phyloP scores from a whole-genome alignment of 2,888 invertebrate species.

The Melolontha melolontha region DNA sequence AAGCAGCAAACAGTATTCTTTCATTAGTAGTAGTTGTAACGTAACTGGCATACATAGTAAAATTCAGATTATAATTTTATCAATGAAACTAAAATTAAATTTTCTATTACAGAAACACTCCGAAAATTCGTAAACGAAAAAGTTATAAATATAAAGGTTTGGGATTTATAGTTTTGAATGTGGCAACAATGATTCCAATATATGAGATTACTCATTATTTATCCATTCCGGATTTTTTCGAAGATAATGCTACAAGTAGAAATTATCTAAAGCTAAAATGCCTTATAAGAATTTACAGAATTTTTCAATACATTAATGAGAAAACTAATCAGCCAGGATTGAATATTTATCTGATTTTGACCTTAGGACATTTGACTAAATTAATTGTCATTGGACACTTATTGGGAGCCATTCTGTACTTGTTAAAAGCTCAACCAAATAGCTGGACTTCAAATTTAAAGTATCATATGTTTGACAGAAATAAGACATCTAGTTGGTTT shows the following conservation, averaged over 20 bases:
- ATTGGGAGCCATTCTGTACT: slow-evolving; percentile 12
- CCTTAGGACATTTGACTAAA: slow-evolving; percentile 8
- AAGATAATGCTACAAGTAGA: neutral
- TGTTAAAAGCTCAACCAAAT: neutral
- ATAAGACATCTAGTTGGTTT: slow-evolving; percentile 31
- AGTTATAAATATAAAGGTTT: slow-evolving; percentile 25
- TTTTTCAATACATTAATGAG: slow-evolving; percentile 16
- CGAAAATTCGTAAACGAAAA: slow-evolving; percentile 22
- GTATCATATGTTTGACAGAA: slow-evolving; percentile 17
- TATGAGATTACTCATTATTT: slow-evolving; percentile 32
- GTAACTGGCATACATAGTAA: too few relatives aligned
- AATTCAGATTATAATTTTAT: too few relatives aligned
- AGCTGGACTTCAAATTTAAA: slow-evolving; percentile 39
- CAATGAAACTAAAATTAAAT: neutral
- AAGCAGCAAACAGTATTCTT: too few relatives aligned
- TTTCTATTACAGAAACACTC: slow-evolving; percentile 21
- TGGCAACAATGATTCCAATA: slow-evolving; percentile 29
- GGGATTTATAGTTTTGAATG: slow-evolving; percentile 25
- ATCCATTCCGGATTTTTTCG: slow-evolving; percentile 19
- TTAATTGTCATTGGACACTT: slow-evolving; percentile 20
- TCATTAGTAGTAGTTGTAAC: too few relatives aligned
- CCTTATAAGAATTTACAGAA: slow-evolving; percentile 31
- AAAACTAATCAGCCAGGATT: slow-evolving; percentile 26
- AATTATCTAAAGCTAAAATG: slow-evolving; percentile 37
- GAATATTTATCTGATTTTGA: slow-evolving; percentile 15